Base-by-base conservation (phyloP, 2,797 vertebrate species). In the Chaetodon trifasciatus region DNA sequence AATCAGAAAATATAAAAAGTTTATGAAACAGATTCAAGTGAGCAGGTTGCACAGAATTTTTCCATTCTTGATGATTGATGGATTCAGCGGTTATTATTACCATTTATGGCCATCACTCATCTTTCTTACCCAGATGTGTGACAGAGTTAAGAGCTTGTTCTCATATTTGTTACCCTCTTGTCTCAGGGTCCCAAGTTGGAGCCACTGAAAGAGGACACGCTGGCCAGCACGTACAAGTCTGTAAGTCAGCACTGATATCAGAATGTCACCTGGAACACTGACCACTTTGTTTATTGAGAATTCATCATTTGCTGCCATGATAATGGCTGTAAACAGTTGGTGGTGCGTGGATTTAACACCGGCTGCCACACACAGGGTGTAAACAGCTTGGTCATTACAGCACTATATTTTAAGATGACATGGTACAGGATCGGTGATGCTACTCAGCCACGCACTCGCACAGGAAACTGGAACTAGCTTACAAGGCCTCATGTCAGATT, bases 111-210 rank as follows among this genome's bases (percentile, higher is more conserved):
- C 35, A 21, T 37, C 16, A 39, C 5, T 44, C 3, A 65, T 39
- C 5, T 24, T 55, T 76, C 28, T 49, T 56, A 23, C 2, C 5
- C 15, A 21, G 28, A n/a, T 39, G 16, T 47, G 65, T 44, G 42
- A 16, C 8, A 57, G 16, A 47, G 0, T 35, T 4, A 37, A 6
- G 0, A 68, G 5, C 11, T 60, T 40, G 11, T 61, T 55, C n/a
- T 74, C 72, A 64, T 50, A 17, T 64, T 60, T 70, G 16, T 83
- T 40, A 0, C 37, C 58, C 19, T 84, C 53, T 24, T 74, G 53
- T 83, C 50, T 12, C 85, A 98, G 97, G 94, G 95, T 93, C 97
- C 97, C 0, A 96, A 95, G 77, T 83, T 99, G 94, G 98, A 99
- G 91, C 97, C 97, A 0, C 88, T 96, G 66, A 97, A 96, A 61